Base-by-base conservation (phyloP, 2,113 vertebrate species). In the Alces alces region DNA sequence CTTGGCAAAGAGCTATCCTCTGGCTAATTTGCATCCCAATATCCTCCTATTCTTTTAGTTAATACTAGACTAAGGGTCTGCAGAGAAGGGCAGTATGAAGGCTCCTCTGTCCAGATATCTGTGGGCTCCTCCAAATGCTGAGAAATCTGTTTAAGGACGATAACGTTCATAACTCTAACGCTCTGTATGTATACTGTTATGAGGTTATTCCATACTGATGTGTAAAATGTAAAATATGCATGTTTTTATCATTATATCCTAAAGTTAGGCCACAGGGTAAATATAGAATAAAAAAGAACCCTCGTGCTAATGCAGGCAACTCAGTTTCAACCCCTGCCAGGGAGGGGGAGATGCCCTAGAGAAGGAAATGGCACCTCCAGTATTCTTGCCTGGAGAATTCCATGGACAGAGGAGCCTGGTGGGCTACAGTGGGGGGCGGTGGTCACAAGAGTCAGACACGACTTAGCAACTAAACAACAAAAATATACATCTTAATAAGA, bases 1-100 rank as follows among this genome's bases (percentile, higher is more conserved):
- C 78, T 85, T 97, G 98, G 98, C 98, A 70, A 61, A 88, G 57
- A 93, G 89, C 94, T 83, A 86, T 61, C 73, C 86, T 83, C 86
- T 28, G 28, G 45, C 55, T 97, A 27, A 97, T 97, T 96, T 97
- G 96, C 95, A 98, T 98, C 96, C 89, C 82, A 91, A 89, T 86
- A 86, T 43, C 91, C 66, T 96, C 85, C 76, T 76, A 23, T 50
- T 96, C 66, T 94, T 89, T 94, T 61, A 78, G 33, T 54, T n/a
- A 76, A 58, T 66, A 30, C 78, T 52, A 21, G 17, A 45, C 60
- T 43, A 52, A 79, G 28, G 7, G 89, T 55, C 70, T 84, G 57
- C 60, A n/a, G 28, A 83, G 47, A 70, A 66, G 33, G 33, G 21
- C 33, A 50, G 30, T 36, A 97, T 96, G 93, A 95, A 94, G 89